Percentiles rank a stretch among this genome's conserved stretches.
Conservation (phyloP, 1,140 invertebrate genomes). For the Papilio xuthus region DNA sequence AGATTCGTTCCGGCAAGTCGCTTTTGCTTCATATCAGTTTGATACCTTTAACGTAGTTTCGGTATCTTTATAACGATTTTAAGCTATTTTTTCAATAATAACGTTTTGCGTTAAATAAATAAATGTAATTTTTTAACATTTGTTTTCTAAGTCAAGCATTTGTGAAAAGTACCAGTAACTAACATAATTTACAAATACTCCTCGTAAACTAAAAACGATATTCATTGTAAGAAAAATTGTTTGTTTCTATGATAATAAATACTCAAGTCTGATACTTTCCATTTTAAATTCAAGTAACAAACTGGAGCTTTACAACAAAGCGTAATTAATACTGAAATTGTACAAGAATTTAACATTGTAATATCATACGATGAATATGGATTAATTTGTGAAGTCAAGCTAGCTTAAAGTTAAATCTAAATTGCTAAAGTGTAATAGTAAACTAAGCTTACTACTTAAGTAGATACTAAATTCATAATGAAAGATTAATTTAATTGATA, state of each 20-base stretch:
- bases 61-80: no score
- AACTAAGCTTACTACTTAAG: background rate
- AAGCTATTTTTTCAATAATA: no score
- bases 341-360: slow-evolving; percentile 8
- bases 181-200: no score
- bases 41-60: no score
- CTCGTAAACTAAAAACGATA: background rate
- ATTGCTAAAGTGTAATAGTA: background rate
- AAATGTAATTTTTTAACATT: no score
- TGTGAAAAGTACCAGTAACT: no score
- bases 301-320: slow-evolving; percentile 1
- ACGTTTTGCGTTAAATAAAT: no score
- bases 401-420: slow-evolving; percentile 3
- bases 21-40: no score
- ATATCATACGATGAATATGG: slow-evolving; percentile 5
- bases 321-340: slow-evolving; percentile 9
- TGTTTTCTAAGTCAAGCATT: no score
- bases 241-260: background rate
- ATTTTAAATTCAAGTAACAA: background rate
- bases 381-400: background rate
- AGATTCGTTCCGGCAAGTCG: no score
- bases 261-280: background rate
- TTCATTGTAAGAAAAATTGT: background rate
- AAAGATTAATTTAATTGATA: background rate
- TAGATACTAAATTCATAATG: background rate